These are phyloP conservation scores for Octodon degus DNA, from an alignment of 2,113 vertebrate species.

Conservation along the genomic window DNA sequence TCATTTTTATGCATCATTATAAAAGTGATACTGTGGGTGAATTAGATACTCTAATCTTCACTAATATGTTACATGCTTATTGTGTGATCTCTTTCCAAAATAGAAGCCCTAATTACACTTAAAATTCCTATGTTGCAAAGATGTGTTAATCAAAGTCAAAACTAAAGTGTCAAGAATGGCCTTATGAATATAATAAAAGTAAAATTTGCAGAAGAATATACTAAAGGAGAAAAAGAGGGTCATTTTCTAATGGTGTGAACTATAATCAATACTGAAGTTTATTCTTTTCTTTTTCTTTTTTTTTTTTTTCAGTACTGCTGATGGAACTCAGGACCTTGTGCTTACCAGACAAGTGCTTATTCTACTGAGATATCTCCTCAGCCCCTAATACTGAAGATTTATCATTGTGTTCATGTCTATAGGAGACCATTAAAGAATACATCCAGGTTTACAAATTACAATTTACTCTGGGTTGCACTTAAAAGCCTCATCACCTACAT, in stretches of 20 bases:
- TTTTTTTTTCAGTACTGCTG: no score
- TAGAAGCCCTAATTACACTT: constrained; percentile 24
- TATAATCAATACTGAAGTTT: constrained; percentile 55
- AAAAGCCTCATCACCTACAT: background rate
- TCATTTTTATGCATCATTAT: background rate
- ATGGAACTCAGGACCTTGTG: no score
- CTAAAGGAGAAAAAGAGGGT: constrained; percentile 29
- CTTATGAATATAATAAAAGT: constrained; percentile 54
- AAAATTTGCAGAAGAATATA: constrained; percentile 56
- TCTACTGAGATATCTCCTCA: no score
- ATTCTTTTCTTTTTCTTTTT: no score
- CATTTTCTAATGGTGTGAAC: constrained; percentile 61
- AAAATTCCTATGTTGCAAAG: constrained; percentile 56
- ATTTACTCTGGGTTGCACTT: background rate
- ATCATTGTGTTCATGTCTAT: constrained; percentile 13
- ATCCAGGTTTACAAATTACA: background rate
- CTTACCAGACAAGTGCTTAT: no score
- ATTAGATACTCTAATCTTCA: background rate
- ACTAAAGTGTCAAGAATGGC: constrained; percentile 24
- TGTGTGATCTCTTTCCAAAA: constrained; percentile 31
- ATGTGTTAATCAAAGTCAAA: constrained; percentile 48
- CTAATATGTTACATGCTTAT: constrained; percentile 6
- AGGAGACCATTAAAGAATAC: constrained; percentile 12
- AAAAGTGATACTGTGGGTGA: background rate
- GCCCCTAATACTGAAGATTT: constrained; percentile 34